Percentiles rank a stretch among this genome's conserved stretches.
Evolutionary conservation across 53 echinoderm and acorn worm species (phyloP).

Genomic region (Antedon mediterranea): DNA sequence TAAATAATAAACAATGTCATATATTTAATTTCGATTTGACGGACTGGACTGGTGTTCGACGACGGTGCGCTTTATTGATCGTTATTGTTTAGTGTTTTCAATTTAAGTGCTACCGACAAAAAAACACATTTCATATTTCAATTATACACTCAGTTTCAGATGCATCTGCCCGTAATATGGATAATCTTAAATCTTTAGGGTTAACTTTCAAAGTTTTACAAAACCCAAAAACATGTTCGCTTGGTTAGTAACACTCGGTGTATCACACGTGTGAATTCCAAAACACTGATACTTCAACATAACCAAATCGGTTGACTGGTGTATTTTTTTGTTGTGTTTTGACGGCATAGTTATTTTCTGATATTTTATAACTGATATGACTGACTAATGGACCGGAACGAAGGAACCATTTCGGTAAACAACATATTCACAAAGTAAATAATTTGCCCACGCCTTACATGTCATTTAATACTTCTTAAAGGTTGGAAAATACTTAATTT

Average conservation of each 20-base stretch:
- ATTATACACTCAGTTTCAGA: no score
- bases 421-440: not conserved
- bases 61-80: not conserved
- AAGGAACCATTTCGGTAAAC: not conserved
- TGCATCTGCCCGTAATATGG: no score
- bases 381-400: not conserved
- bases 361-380: not conserved
- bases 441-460: not conserved
- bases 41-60: not conserved
- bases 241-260: not conserved
- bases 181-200: no score
- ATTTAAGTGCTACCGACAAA: not conserved
- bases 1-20: not conserved
- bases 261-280: not conserved
- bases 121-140: no score
- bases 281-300: not conserved
- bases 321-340: not conserved
- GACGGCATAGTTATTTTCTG: not conserved
- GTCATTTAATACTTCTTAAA: not conserved
- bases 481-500: not conserved
- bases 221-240: not conserved
- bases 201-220: not conserved
- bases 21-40: not conserved
- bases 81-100: not conserved
- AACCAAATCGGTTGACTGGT: not conserved